Conservation (phyloP, 2,797 vertebrate species). For the Sorex maritimensis region DNA sequence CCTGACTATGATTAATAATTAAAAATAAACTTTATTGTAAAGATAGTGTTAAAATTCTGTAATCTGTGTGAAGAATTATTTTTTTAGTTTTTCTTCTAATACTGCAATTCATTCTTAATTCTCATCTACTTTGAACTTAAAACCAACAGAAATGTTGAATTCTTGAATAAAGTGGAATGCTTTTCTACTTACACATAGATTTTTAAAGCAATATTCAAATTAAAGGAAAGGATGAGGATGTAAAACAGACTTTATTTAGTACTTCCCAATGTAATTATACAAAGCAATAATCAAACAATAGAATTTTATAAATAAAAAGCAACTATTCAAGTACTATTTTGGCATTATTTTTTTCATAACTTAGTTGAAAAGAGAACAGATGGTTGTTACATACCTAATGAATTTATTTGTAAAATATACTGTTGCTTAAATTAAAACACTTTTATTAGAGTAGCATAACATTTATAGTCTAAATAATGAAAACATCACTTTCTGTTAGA, state of each 20-base stretch:
- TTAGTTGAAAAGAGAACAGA: background rate
- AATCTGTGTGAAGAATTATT: constrained; percentile 34
- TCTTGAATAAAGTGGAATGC: constrained; percentile 41
- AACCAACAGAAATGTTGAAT: constrained; percentile 6
- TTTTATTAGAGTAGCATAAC: constrained; percentile 4
- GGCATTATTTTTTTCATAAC: constrained; percentile 48
- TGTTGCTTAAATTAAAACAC: constrained; percentile 29
- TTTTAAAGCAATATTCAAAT: constrained; percentile 40
- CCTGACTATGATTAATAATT: constrained; percentile 51
- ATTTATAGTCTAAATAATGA: background rate
- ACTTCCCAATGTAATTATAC: background rate
- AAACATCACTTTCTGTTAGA: background rate
- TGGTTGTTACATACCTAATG: background rate
- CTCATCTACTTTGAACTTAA: constrained; percentile 61
- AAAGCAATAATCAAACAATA: background rate
- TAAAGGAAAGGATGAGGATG: background rate
- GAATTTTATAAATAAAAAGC: constrained; percentile 27
- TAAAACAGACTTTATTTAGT: background rate
- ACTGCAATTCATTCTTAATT: constrained; percentile 26
- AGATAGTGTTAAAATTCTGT: constrained; percentile 44
- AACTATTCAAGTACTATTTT: constrained; percentile 33
- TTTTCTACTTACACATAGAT: background rate
- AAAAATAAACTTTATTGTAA: constrained; percentile 53
- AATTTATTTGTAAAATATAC: constrained; percentile 1
- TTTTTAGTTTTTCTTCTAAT: constrained; percentile 23